Evolutionary conservation across 1,140 invertebrate genomes (phyloP).

Genomic region (Drosophila rufa): DNA sequence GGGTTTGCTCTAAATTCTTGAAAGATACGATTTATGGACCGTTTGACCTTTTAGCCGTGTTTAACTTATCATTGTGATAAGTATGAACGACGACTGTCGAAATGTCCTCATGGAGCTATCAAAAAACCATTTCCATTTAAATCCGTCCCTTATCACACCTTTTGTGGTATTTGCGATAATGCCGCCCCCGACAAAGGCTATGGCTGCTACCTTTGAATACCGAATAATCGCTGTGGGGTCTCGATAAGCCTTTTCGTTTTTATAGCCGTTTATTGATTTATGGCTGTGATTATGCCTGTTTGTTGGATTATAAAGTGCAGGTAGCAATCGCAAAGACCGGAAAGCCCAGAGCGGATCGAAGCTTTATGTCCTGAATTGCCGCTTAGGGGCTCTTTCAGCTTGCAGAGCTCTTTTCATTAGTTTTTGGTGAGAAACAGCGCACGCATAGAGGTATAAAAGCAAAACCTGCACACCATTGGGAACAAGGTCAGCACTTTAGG

Average conservation of each 20-base stretch:
- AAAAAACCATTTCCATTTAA: conserved; percentile 56
- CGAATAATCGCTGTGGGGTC: conserved; percentile 50
- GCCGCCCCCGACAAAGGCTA: conserved; percentile 10
- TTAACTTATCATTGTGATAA: conserved; percentile 31
- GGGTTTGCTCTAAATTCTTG: not conserved
- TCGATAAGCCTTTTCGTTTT: conserved; percentile 55
- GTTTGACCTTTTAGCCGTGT: conserved; percentile 24
- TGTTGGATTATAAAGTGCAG: conserved; percentile 12
- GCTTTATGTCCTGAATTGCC: too few relatives aligned
- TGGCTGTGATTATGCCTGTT: not conserved
- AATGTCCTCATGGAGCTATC: conserved; percentile 32
- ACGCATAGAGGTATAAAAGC: too few relatives aligned
- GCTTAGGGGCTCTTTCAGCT: too few relatives aligned
- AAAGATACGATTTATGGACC: conserved; percentile 36
- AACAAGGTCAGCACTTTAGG: too few relatives aligned
- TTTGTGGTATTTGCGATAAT: conserved; percentile 24
- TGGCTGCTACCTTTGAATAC: conserved; percentile 30
- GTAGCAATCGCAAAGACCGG: not conserved
- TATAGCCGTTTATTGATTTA: conserved; percentile 66
- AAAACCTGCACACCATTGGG: too few relatives aligned
- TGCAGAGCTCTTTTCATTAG: not conserved
- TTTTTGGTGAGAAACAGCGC: too few relatives aligned
- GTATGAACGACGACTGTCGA: conserved; percentile 23
- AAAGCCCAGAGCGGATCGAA: too few relatives aligned
- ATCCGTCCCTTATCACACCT: conserved; percentile 43